Base-by-base conservation (phyloP, 2,888 invertebrate genomes). In the Callyntrura guangdongensis region DNA sequence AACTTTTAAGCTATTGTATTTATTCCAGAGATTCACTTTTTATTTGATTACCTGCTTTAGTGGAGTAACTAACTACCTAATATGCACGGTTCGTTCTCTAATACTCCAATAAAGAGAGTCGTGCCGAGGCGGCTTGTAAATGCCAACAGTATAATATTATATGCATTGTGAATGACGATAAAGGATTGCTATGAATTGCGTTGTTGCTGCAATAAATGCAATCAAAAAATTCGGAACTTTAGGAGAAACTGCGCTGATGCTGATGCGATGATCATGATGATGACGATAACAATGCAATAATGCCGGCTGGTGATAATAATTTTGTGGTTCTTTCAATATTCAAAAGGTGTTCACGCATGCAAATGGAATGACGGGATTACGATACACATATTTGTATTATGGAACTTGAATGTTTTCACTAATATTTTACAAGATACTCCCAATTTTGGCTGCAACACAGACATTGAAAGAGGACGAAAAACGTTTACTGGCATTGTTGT, bases 1-100 rank as follows among this genome's bases (percentile, higher is more conserved):
- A 86, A 86, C 45, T 86, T 36, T 36, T 59, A 69, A 74, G 27
- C 74, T 45, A 11, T 25, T 56, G 86, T 53, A 53, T 85, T 72
- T 85, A 72, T 72, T 74, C 77, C 69, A 69, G 69, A 72, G 85
- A 74, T 86, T 74, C 86, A 61, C 72, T 61, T 77, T 77, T 85
- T 74, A 86, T 86, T 86, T 86, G 86, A 86, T 86, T 86, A 86
- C 86, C 74, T 77, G 85, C 12, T 61, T 69, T 47, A 67, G 64
- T 25, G 25, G 27, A 83, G n/a, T 36, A 79, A 81, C 81, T 77
- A 77, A 72, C 72, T 77, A 77, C 45, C 72, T 77, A 77, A 77
- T 77, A 22, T 77, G 47, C 25, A 45, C 53, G 45, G 83, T 61
- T 9, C 45, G n/a, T 25, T 49, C 17, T 64, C 64, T 83, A 67